Evolutionary conservation across 1,140 invertebrate species (phyloP).

Genomic region (Drosophila neocordata): DNA sequence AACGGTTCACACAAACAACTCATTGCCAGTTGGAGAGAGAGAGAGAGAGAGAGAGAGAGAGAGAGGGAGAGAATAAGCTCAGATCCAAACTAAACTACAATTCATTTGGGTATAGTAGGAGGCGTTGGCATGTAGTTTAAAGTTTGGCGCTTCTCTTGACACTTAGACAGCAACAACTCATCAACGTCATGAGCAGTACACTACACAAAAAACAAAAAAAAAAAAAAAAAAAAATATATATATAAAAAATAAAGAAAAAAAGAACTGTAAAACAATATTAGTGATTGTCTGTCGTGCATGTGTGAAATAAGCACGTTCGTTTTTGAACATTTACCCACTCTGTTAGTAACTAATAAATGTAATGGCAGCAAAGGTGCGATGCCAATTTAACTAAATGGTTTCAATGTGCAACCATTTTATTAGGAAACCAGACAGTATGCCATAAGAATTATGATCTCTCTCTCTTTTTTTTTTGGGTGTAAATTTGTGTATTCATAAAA

Average conservation of each 20-base stretch:
- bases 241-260: conserved; percentile 13
- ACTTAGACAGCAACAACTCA: conserved; percentile 81
- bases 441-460: too few species aligned
- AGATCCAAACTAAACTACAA: conserved; percentile 45
- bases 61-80: not conserved
- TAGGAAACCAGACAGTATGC: too few species aligned
- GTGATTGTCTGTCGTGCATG: conserved; percentile 47
- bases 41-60: not conserved
- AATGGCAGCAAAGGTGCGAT: not conserved
- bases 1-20: conserved; percentile 33
- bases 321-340: not conserved
- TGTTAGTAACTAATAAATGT: not conserved
- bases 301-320: conserved; percentile 55
- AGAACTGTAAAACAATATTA: conserved; percentile 75
- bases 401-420: not conserved
- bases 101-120: conserved; percentile 44
- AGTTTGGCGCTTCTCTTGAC: conserved; percentile 77
- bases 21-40: conserved; percentile 16
- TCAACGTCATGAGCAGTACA: conserved; percentile 70
- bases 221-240: conserved; percentile 43
- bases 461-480: too few species aligned
- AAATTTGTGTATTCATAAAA: too few species aligned
- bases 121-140: conserved; percentile 77
- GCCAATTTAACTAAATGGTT: not conserved
- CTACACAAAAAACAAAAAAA: conserved; percentile 21